Evolutionary conservation across 2,888 invertebrate species (phyloP).

Genomic region (Apodemia duryi): DNA sequence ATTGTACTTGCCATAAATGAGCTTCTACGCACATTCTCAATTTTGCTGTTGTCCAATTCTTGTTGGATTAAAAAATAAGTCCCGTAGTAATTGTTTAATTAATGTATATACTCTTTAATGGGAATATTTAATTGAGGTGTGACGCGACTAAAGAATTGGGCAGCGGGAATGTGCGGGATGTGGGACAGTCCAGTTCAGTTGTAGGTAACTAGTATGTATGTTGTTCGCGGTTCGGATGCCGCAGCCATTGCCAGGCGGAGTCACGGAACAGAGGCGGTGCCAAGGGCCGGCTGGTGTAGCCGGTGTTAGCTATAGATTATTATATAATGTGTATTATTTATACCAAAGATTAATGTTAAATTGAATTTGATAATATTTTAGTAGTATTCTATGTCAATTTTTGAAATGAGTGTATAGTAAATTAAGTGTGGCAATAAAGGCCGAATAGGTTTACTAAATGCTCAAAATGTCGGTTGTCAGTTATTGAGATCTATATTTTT

Average conservation of each 20-base stretch:
- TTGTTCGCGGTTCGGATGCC: too few relatives aligned
- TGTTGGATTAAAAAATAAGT: background rate
- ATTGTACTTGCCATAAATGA: background rate
- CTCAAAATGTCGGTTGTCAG: background rate
- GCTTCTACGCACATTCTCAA: background rate
- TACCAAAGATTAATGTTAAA: background rate
- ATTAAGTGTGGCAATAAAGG: background rate
- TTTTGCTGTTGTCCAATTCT: background rate
- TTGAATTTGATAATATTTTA: background rate
- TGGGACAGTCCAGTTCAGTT: too few relatives aligned
- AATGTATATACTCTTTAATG: background rate
- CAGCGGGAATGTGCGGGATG: background rate
- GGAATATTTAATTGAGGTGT: background rate
- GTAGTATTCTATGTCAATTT: background rate
- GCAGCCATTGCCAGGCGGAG: too few relatives aligned
- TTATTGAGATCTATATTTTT: background rate
- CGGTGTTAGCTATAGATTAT: background rate
- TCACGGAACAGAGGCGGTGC: too few relatives aligned
- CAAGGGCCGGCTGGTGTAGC: too few relatives aligned
- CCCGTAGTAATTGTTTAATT: background rate
- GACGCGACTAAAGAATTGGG: background rate
- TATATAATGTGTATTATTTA: background rate
- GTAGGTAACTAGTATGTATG: too few relatives aligned
- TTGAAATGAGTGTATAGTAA: background rate
- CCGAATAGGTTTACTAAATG: background rate